Evolutionary conservation across 2,113 vertebrate species (phyloP), one percentile per base, ranked within the genome.

Genomic region (Epinephelus fuscoguttatus): DNA sequence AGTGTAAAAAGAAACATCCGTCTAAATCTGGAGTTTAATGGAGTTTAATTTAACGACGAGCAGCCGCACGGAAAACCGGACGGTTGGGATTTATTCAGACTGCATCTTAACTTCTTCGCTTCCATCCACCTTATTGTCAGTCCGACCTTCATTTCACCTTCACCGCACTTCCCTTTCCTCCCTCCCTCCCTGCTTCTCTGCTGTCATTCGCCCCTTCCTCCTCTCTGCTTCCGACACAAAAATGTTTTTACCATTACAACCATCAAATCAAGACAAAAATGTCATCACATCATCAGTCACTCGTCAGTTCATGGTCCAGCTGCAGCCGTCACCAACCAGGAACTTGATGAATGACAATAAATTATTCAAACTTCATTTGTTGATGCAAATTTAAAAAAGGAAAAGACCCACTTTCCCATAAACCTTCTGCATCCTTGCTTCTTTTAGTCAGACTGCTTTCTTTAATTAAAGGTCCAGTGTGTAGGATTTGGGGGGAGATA

Each of bases 21-120:
- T 78, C 59, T 70, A 17, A 45, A 83, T 71, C 63, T 30, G 30
- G 30, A 30, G 30, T 30, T 75, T 56, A 59, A 50, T 30, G 30
- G 30, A 30, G 30, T 30, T 75, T 56, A 59, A 50, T 83, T 83
- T 83, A 71, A 75, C 3, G 62, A 61, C 30, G 33, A 21, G 7
- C 15, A 6, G 3, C 11, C 23, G 0, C 50, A 23, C 33, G 23
- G 45, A 10, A 57, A 25, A 49, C 15, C 4, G 6, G 18, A 42
- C 49, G 1, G 19, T 49, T 7, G 4, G 52, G 49, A 10, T 33
- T 33, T 21, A 12, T 33, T 37, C 19, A 69, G 27, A 2, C 64
- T 60, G 18, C 23, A 59, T n/a, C 21, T 59, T 0, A 42, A 30
- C 52, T 13, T 4, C 27, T 42, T 45, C 1, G 5, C 3, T 52